Base-by-base conservation (phyloP, 2,888 invertebrate species). In the Cynaeus angustus region DNA sequence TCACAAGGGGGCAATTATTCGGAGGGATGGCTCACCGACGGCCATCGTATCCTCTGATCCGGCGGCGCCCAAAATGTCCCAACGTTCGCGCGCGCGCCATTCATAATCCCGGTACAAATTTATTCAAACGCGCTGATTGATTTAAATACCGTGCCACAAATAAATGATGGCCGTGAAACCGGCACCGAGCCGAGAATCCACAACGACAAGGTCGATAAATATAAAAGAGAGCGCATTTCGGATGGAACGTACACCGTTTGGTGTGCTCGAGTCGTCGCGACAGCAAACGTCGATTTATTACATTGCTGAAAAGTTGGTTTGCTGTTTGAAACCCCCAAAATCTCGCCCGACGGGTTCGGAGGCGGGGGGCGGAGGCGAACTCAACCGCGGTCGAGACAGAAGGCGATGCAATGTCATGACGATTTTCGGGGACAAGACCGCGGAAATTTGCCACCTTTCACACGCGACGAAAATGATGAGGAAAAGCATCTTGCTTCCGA, bases 11-110 rank as follows among this genome's bases (percentile, higher is more conserved):
- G 82, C 81, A 81, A 82, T 82, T 82, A 82, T 82, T 78, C 73
- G 76, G 72, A 77, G 79, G 80, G 79, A 79, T 78, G n/a, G n/a
- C n/a, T n/a, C n/a, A n/a, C n/a, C n/a, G n/a, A n/a, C n/a, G n/a
- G 81, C 83, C 83, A 85, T 85, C 84, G 85, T 85, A 83, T 85
- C 84, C 83, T 21, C 43, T 65, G 38, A 64, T 26, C 69, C 78
- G 75, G 77, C 46, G 74, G 67, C 59, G 33, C 72, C 48, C 70
- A 76, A 76, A 72, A 71, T 67, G 70, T 41, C 41, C 41, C 12
- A 13, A 12, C 41, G 12, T 12, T 41, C 10, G n/a, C 41, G 41
- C 41, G 41, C 41, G 46, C 56, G 50, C 59, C 66, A 67, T 67
- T 67, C 66, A 67, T 67, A 67, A 67, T 58, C 50, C 52, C 52